Percentiles rank a stretch among this genome's conserved stretches.
phyloP scores from a whole-genome alignment of 2,113 vertebrate genomes.

The Cynoglossus semilaevis region DNA sequence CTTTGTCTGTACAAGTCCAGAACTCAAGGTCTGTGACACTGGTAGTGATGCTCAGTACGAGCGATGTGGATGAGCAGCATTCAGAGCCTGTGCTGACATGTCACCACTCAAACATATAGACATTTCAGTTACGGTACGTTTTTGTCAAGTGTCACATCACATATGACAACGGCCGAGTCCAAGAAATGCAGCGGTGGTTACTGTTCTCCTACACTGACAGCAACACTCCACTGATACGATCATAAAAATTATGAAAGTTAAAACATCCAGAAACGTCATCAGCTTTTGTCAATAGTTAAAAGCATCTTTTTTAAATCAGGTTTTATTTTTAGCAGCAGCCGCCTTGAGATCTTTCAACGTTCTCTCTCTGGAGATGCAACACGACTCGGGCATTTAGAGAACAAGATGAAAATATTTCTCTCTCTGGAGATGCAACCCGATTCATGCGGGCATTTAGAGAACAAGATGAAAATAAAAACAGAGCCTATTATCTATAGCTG shows the following conservation, averaged over 20 bases:
- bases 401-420: conserved; percentile 57
- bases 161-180: neutral
- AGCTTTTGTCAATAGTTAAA: too few relatives aligned
- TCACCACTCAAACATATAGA: conserved; percentile 40
- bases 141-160: conserved; percentile 23
- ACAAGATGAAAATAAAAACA: conserved; percentile 51
- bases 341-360: conserved; percentile 27
- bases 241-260: too few relatives aligned
- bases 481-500: conserved; percentile 28
- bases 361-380: conserved; percentile 23
- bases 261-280: too few relatives aligned
- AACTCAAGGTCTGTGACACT: conserved; percentile 5
- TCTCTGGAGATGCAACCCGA: conserved; percentile 30
- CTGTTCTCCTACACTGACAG: too few relatives aligned
- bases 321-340: conserved; percentile 46
- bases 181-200: too few relatives aligned
- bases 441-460: conserved; percentile 30
- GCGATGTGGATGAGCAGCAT: conserved; percentile 48
- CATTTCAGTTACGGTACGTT: conserved; percentile 3
- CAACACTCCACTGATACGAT: too few relatives aligned
- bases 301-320: too few relatives aligned
- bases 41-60: conserved; percentile 17
- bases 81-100: conserved; percentile 49
- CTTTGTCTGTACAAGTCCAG: neutral
- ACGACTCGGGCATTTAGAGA: conserved; percentile 33